Conservation (phyloP, 2,797 vertebrate species). For the Sciaenops ocellatus region DNA sequence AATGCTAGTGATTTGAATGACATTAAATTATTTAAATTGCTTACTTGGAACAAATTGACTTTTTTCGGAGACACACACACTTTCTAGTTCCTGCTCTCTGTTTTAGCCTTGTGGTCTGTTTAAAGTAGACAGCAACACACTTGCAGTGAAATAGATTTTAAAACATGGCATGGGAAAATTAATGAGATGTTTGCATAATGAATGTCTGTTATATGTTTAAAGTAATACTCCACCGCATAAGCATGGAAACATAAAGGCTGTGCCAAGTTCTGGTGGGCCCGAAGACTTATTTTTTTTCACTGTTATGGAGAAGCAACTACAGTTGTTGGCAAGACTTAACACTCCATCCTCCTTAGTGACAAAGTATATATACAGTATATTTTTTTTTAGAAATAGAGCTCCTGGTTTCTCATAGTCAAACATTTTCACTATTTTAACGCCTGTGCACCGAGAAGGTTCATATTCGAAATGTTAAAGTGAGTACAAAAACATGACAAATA, state of each 20-base stretch:
- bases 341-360: constrained; percentile 11
- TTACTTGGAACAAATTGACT: constrained; percentile 23
- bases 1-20: constrained; percentile 67
- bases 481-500: not conserved
- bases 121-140: not conserved
- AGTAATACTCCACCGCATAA: constrained; percentile 10
- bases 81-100: not conserved
- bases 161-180: constrained; percentile 20
- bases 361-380: constrained; percentile 13
- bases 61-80: constrained; percentile 15
- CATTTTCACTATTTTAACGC: not conserved
- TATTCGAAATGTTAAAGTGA: not conserved
- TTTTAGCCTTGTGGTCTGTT: constrained; percentile 10
- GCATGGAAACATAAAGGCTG: constrained; percentile 43
- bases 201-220: constrained; percentile 49
- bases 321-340: not conserved
- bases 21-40: constrained; percentile 81
- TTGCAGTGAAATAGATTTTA: constrained; percentile 19
- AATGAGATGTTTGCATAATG: constrained; percentile 47
- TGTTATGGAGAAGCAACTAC: constrained; percentile 18
- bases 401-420: constrained; percentile 10
- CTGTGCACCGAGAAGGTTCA: not conserved
- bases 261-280: constrained; percentile 43
- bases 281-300: constrained; percentile 18
- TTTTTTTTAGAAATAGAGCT: not conserved